Conservation (phyloP, 2,888 invertebrate species). For the Pterostichus madidus region DNA sequence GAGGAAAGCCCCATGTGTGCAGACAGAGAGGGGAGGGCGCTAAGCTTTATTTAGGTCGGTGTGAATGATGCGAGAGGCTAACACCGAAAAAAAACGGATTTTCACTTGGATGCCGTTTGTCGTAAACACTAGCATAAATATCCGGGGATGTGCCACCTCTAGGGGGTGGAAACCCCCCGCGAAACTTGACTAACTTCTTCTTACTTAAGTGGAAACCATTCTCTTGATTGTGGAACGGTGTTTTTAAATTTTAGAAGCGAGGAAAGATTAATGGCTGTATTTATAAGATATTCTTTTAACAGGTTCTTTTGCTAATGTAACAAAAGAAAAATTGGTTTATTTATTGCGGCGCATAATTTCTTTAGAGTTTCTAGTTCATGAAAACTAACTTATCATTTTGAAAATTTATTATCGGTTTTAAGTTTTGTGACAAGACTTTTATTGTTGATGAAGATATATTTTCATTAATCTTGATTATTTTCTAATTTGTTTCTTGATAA, state of each 20-base stretch:
- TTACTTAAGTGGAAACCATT: constrained; percentile 42
- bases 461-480: too few species aligned
- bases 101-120: constrained; percentile 48
- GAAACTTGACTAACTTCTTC: constrained; percentile 32
- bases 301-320: constrained; percentile 22
- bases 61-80: constrained; percentile 49
- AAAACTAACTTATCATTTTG: too few species aligned
- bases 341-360: not conserved
- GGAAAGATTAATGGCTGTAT: constrained; percentile 36
- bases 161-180: not conserved
- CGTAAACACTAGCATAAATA: constrained; percentile 52
- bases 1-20: constrained; percentile 28
- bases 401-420: too few species aligned
- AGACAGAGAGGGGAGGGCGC: not conserved
- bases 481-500: too few species aligned
- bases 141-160: constrained; percentile 29
- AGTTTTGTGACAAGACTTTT: too few species aligned
- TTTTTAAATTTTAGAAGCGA: constrained; percentile 35
- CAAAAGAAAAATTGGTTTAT: constrained; percentile 24
- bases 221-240: constrained; percentile 36
- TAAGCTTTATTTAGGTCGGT: constrained; percentile 61
- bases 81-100: constrained; percentile 59
- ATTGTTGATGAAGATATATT: too few species aligned
- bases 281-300: constrained; percentile 43
- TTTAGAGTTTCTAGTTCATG: not conserved